Evolutionary conservation across 2,888 invertebrate genomes (phyloP), one percentile per base, ranked within the genome.

Genomic region (Tetramorium bicarinatum): DNA sequence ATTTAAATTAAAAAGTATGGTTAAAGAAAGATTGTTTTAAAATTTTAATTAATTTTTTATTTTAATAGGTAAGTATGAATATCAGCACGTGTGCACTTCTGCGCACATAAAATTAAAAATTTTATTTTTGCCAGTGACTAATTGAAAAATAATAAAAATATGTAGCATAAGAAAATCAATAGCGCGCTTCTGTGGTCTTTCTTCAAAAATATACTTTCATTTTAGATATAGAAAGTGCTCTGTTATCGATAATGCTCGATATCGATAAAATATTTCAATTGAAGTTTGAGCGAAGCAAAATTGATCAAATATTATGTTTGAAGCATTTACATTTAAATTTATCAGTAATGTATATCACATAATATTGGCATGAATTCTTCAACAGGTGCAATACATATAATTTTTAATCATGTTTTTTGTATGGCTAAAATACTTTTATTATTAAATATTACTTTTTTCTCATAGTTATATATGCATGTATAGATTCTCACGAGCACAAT

Each of bases 401-500:
- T 38, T 79, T 49, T 1, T 69, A n/a, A 11, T 79, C 13, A 21
- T 62, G n/a, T 34, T 15, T 47, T 47, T 59, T 34, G 71, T 47
- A 34, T 2, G 0, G 7, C 15, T 13, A 38, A 0, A 25, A 47
- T 34, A 34, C 1, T 62, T 44, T 18, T n/a, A 41, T 41, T 41
- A n/a, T 71, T 18, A 34, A 79, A 44, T 49, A 8, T 59, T 4
- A 62, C 38, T 21, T 47, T 25, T 49, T 49, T 25, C 15, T 18
- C 9, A 11, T 47, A 0, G 13, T 44, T 59, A 66, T 25, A 11
- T 49, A 29, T 34, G 75, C 11, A 38, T 18, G 15, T 13, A 41
- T 47, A 62, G 88, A 83, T 13, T 25, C 8, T 13, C 4, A 41
- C 1, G 83, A 85, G 21, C 3, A 13, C 18, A 77, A 59, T 15